phyloP scores from a whole-genome alignment of 2,797 vertebrate species.

The Carduelis carduelis region DNA sequence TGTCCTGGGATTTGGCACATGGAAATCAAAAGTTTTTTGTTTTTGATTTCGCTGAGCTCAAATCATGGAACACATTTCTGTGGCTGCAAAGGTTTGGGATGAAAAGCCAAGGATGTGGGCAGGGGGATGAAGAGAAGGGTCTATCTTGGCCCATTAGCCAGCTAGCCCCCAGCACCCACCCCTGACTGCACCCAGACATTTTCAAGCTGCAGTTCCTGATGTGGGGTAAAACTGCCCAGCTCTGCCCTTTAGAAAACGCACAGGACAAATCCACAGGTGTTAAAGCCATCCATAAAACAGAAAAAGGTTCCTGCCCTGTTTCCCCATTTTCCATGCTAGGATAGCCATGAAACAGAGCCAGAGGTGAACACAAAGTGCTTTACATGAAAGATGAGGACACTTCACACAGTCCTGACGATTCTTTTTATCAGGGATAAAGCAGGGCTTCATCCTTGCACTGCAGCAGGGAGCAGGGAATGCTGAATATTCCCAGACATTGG shows the following conservation, averaged over 20 bases:
- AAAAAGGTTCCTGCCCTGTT: background rate
- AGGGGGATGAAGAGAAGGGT: background rate
- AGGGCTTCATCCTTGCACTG: background rate
- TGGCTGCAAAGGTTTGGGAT: background rate
- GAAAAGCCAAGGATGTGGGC: fast-evolving
- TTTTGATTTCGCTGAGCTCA: background rate
- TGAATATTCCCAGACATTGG: background rate
- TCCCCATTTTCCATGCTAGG: background rate
- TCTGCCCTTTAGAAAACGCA: background rate
- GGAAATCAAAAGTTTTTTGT: background rate
- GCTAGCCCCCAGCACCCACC: background rate
- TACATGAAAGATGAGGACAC: background rate
- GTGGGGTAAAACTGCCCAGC: background rate
- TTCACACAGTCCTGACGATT: background rate
- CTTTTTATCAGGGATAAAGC: background rate
- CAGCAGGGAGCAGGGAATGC: background rate
- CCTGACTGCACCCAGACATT: background rate
- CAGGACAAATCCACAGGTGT: fast-evolving
- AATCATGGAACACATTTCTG: fast-evolving
- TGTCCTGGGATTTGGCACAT: background rate
- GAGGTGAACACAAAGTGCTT: background rate
- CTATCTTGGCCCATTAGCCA: background rate
- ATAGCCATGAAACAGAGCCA: background rate
- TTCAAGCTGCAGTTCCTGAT: background rate
- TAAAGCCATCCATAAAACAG: background rate